These are phyloP conservation scores for Arctopsyche grandis DNA, from an alignment of 1,140 invertebrate species.

Conservation along the genomic window DNA sequence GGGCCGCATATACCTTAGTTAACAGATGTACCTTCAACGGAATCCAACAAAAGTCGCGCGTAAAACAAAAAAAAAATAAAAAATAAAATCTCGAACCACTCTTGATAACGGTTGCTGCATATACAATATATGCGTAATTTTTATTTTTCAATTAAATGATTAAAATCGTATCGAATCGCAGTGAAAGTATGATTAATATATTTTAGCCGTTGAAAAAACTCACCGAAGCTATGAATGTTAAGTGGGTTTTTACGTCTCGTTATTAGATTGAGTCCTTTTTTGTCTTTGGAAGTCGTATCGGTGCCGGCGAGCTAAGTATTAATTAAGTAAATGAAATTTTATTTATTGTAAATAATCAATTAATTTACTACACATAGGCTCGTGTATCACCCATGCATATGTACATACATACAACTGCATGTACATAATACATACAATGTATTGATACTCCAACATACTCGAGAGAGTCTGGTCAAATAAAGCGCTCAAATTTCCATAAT, in stretches of 20 bases:
- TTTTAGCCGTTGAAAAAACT: not conserved
- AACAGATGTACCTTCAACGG: constrained; percentile 51
- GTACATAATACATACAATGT: constrained; percentile 13
- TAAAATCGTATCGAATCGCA: constrained; percentile 4
- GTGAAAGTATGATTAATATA: constrained; percentile 12
- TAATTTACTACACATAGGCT: no score
- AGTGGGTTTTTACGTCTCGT: not conserved
- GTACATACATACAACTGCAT: no score
- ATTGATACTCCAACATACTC: not conserved
- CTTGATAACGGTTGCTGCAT: not conserved
- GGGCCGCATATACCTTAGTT: constrained; percentile 42
- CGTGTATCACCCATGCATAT: no score
- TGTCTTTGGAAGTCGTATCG: constrained; percentile 1
- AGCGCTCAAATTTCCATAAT: constrained; percentile 20
- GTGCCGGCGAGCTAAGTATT: not conserved
- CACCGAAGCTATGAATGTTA: constrained; percentile 2
- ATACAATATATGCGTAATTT: not conserved
- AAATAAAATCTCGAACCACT: not conserved
- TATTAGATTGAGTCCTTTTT: constrained; percentile 15
- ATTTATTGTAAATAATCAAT: no score
- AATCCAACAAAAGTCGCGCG: constrained; percentile 26
- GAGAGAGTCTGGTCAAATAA: constrained; percentile 13
- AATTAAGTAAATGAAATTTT: no score
- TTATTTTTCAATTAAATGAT: constrained; percentile 19
- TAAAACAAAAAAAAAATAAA: not conserved